These are phyloP conservation scores for Sinonovacula constricta DNA, from an alignment of 1,140 invertebrate species.

Conservation along the genomic window DNA sequence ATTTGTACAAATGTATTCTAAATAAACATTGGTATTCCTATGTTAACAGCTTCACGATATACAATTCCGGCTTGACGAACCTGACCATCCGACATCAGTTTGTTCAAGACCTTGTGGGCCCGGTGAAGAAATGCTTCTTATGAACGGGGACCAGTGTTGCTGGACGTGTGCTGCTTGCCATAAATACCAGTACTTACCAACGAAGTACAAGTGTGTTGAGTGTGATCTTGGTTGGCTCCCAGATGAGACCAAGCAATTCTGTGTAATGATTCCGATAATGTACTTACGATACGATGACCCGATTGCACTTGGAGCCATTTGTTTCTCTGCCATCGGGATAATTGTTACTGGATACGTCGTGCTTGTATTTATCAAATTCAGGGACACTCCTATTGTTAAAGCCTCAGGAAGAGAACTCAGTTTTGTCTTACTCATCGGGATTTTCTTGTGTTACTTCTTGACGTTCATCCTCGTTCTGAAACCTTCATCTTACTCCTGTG, in stretches of 20 bases:
- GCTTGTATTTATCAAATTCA: slow-evolving; percentile 67
- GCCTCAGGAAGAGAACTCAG: slow-evolving; percentile 77
- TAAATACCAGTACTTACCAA: slow-evolving; percentile 88
- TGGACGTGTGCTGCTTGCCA: slow-evolving; percentile 98
- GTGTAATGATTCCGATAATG: slow-evolving; percentile 89
- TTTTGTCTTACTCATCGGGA: slow-evolving; percentile 78
- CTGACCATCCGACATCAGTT: slow-evolving; percentile 89
- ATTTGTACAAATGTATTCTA: too few species aligned
- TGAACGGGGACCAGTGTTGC: slow-evolving; percentile 94
- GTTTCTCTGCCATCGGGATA: slow-evolving; percentile 79
- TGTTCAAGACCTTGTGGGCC: slow-evolving; percentile 91
- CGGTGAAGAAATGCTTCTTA: slow-evolving; percentile 94
- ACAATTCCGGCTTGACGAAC: slow-evolving; percentile 81
- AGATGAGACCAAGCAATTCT: slow-evolving; percentile 86
- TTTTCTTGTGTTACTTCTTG: slow-evolving; percentile 76
- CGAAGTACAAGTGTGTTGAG: slow-evolving; percentile 88
- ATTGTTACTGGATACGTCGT: slow-evolving; percentile 63
- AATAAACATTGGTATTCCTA: too few species aligned
- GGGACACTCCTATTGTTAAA: slow-evolving; percentile 77
- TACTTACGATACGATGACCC: slow-evolving; percentile 84
- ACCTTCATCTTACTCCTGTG: slow-evolving; percentile 83
- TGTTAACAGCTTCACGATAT: slow-evolving; percentile 69
- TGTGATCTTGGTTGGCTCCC: slow-evolving; percentile 91
- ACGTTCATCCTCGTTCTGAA: slow-evolving; percentile 75
- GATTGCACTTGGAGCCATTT: slow-evolving; percentile 93